Evolutionary conservation across 2,888 invertebrate genomes (phyloP), one percentile per base, ranked within the genome.

Genomic region (Philereme transversata): DNA sequence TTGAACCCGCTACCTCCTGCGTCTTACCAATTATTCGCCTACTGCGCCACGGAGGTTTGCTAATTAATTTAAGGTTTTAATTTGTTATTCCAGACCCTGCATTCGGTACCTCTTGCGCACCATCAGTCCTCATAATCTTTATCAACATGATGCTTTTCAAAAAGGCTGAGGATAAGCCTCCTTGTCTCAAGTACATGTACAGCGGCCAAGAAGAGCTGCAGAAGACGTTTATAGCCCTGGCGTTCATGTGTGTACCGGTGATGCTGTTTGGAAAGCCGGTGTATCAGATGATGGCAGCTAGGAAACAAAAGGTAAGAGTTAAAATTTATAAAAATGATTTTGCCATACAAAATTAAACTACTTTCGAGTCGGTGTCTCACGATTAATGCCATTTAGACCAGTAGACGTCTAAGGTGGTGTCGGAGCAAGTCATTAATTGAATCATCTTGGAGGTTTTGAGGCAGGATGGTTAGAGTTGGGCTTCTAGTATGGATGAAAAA

Each of bases 241-340:
- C 96, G 0, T 81, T 97, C 5, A 53, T 95, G 0, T 96, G 96
- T 77, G 93, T 97, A 47, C 97, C 97, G 0, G 87, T 96, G 40
- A 95, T 97, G 95, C 87, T 97, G 63, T 87, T 96, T 9, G 95
- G 96, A 4, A 97, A 97, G 78, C 97, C 97, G 0, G 82, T 97
- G 11, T 93, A 95, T 71, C 90, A 95, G 47, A 87, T 93, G 67
- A 67, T 87, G 87, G 83, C 54, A 92, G 93, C 76, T 76, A 87
- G 74, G 64, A 90, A 84, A 50, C 78, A 75, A 10, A 86, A 82
- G 82, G 91, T 92, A 74, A 46, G 7, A 9, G n/a, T 22, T 22
- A 22, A 2, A 3, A 22, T 22, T 22, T 22, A 22, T 22, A 22
- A 22, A 22, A 22, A 22, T 22, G 22, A 22, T 22, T 22, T 22